Conservation (phyloP, 2,797 vertebrate species). For the Chaetodon trifasciatus region DNA sequence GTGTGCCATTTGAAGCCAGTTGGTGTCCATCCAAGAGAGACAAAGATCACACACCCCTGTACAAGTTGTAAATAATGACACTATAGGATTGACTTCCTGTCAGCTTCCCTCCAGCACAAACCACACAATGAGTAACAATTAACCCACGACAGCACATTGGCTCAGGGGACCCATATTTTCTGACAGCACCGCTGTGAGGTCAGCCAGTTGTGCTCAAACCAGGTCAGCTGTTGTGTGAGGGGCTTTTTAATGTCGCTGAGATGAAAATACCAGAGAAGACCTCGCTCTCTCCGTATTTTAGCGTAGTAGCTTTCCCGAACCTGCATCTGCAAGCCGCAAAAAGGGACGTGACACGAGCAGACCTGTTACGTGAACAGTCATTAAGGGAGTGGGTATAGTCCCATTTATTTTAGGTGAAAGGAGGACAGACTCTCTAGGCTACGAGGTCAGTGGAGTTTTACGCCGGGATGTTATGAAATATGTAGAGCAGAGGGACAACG, state of each 20-base stretch:
- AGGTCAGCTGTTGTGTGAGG: slow-evolving; percentile 44
- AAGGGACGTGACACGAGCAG: slow-evolving; percentile 15
- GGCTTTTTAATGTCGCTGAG: slow-evolving; percentile 5
- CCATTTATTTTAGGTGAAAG: slow-evolving; percentile 41
- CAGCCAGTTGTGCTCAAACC: slow-evolving; percentile 46
- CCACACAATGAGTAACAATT: slow-evolving; percentile 65
- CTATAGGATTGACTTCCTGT: slow-evolving; percentile 67
- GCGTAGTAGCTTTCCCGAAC: slow-evolving; percentile 43
- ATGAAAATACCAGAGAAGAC: slow-evolving; percentile 36
- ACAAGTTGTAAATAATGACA: slow-evolving; percentile 59
- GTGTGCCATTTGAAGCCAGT: slow-evolving; percentile 41
- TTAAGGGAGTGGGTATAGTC: slow-evolving; percentile 39
- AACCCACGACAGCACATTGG: slow-evolving; percentile 14
- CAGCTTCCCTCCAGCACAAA: slow-evolving; percentile 48
- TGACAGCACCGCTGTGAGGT: slow-evolving; percentile 37
- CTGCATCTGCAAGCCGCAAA: slow-evolving; percentile 20
- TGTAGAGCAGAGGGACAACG: slow-evolving; percentile 53
- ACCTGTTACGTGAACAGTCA: slow-evolving; percentile 50
- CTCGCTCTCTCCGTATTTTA: not conserved
- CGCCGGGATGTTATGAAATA: slow-evolving; percentile 57
- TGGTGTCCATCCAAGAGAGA: slow-evolving; percentile 30
- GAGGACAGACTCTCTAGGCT: slow-evolving; percentile 60
- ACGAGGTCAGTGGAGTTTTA: slow-evolving; percentile 64
- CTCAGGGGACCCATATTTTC: slow-evolving; percentile 59
- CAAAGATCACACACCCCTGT: slow-evolving; percentile 47